These are phyloP conservation scores for Nasua narica DNA, from an alignment of 2,797 vertebrate species.

Conservation along the genomic window DNA sequence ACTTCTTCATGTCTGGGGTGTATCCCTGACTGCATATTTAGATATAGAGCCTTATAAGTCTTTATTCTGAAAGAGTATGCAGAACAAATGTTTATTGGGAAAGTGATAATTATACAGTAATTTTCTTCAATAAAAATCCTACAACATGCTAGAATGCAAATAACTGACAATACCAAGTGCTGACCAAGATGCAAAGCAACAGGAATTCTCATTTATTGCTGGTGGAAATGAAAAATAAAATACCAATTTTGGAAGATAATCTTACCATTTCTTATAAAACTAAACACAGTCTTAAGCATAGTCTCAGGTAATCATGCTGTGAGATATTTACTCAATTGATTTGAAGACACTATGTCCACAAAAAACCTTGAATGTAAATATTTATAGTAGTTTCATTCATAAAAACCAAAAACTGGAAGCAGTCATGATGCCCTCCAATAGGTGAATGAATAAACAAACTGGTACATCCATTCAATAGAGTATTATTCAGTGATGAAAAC, in stretches of 20 bases:
- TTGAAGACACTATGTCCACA: too few relatives aligned
- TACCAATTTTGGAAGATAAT: background rate
- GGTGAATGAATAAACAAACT: too few relatives aligned
- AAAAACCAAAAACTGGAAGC: too few relatives aligned
- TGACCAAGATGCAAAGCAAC: background rate
- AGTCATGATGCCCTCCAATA: too few relatives aligned
- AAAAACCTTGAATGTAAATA: too few relatives aligned
- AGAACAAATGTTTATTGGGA: background rate
- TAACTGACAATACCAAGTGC: background rate
- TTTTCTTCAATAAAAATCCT: background rate
- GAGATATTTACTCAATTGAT: too few relatives aligned
- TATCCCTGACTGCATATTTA: background rate
- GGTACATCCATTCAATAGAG: too few relatives aligned
- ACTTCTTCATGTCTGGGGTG: background rate
- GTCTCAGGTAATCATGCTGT: too few relatives aligned
- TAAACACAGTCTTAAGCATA: background rate
- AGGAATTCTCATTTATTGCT: background rate
- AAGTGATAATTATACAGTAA: background rate
- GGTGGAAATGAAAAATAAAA: background rate
- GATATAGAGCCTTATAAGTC: background rate
- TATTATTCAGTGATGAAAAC: too few relatives aligned
- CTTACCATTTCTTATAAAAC: background rate
- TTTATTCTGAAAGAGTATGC: background rate
- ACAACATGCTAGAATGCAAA: background rate
- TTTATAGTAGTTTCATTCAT: too few relatives aligned